Conservation (phyloP, 2,113 vertebrate species). For the Zingel zingel region DNA sequence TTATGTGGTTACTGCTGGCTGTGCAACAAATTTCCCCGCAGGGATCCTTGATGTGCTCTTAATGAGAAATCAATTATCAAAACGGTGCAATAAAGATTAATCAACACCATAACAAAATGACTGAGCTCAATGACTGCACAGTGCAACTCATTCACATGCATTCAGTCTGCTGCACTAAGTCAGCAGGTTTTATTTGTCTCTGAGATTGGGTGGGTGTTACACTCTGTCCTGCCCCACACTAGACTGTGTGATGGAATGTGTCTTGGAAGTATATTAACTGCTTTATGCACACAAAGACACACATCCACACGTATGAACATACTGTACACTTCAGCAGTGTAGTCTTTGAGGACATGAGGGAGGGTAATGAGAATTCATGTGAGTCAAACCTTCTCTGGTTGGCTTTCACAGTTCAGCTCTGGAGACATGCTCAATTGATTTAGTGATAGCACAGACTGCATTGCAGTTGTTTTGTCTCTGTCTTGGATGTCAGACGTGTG, state of each 20-base stretch:
- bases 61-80: constrained; percentile 19
- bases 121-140: constrained; percentile 11
- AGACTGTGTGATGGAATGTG: constrained; percentile 42
- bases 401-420: constrained; percentile 11
- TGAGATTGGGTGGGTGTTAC: constrained; percentile 41
- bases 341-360: neutral
- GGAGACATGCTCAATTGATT: constrained; percentile 38
- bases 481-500: constrained; percentile 14
- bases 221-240: constrained; percentile 20
- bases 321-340: neutral
- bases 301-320: constrained; percentile 14
- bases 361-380: neutral
- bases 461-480: constrained; percentile 59
- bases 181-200: constrained; percentile 51
- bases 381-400: neutral
- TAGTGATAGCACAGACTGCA: constrained; percentile 44
- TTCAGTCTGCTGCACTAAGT: constrained; percentile 38
- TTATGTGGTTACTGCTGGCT: too few species aligned
- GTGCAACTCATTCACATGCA: constrained; percentile 14
- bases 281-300: constrained; percentile 42
- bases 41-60: constrained; percentile 5
- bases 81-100: constrained; percentile 32
- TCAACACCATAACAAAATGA: constrained; percentile 3
- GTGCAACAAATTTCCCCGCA: too few species aligned
- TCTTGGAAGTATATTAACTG: constrained; percentile 50